Conservation (phyloP, 2,888 invertebrate species). For the Gymnosoma rotundatum region DNA sequence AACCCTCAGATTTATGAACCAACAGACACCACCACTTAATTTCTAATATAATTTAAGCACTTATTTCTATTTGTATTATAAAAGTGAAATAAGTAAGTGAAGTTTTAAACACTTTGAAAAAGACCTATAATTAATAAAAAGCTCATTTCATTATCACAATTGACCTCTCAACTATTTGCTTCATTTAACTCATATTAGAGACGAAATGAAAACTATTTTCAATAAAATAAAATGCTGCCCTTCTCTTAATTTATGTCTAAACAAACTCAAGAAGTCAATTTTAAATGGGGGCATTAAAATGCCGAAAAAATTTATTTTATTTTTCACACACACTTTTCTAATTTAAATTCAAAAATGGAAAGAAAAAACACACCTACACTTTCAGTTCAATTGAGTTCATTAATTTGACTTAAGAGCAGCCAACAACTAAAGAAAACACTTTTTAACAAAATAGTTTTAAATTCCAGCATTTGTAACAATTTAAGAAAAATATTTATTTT, state of each 20-base stretch:
- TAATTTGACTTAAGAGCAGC: constrained; percentile 24
- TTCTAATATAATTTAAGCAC: not conserved
- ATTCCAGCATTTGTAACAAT: not conserved
- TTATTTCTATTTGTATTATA: not conserved
- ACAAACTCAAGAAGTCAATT: not conserved
- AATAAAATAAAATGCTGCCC: not conserved
- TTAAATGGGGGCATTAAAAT: constrained; percentile 22
- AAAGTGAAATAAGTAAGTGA: not conserved
- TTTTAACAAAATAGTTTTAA: constrained; percentile 10
- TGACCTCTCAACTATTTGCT: constrained; percentile 24
- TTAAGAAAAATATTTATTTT: not conserved
- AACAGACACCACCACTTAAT: not conserved
- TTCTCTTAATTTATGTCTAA: not conserved
- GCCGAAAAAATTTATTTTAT: constrained; percentile 17
- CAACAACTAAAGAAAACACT: not conserved
- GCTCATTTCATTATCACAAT: constrained; percentile 1
- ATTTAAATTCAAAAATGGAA: constrained; percentile 47
- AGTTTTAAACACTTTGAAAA: not conserved
- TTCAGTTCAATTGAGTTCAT: constrained; percentile 45
- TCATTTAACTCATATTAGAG: not conserved
- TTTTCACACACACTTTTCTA: constrained; percentile 53
- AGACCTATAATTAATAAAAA: not conserved
- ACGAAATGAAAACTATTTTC: not conserved
- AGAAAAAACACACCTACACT: constrained; percentile 49
- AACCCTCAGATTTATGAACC: too few species aligned